Evolutionary conservation across 1,140 invertebrate species (phyloP).

Genomic region (Acyrthosiphon pisum): DNA sequence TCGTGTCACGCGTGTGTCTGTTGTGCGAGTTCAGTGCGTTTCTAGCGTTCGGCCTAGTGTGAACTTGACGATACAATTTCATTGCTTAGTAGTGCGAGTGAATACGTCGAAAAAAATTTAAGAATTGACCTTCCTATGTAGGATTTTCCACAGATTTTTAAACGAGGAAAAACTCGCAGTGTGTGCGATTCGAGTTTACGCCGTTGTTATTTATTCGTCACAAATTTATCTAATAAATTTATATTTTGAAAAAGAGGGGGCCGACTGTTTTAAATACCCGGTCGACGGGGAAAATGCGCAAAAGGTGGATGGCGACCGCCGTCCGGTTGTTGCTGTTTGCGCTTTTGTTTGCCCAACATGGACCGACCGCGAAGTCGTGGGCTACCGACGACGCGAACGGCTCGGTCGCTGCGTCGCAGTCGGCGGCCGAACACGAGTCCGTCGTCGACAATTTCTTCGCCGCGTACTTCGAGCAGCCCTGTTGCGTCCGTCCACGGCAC

Average conservation of each 20-base stretch:
- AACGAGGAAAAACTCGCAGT: background rate
- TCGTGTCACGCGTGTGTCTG: background rate
- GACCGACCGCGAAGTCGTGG: slow-evolving; percentile 38
- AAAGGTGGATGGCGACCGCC: background rate
- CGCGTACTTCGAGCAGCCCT: slow-evolving; percentile 61
- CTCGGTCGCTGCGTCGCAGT: background rate
- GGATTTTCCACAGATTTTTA: background rate
- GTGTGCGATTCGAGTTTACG: slow-evolving; percentile 3
- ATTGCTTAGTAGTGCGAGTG: background rate
- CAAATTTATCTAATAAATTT: background rate
- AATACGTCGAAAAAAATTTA: background rate
- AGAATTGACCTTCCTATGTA: background rate
- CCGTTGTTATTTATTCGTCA: background rate
- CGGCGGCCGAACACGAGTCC: slow-evolving; percentile 38
- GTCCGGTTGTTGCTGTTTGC: slow-evolving; percentile 18
- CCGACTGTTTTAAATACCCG: background rate
- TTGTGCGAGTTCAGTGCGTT: background rate
- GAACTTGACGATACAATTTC: background rate
- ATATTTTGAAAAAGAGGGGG: background rate
- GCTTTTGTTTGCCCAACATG: slow-evolving; percentile 9
- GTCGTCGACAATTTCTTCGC: slow-evolving; percentile 57
- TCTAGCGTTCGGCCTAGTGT: background rate
- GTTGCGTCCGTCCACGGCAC: slow-evolving; percentile 59
- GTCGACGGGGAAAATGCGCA: background rate
- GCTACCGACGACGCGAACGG: slow-evolving; percentile 6